Evolutionary conservation across 2,113 vertebrate genomes (phyloP).

Genomic region (Zosterops lateralis): DNA sequence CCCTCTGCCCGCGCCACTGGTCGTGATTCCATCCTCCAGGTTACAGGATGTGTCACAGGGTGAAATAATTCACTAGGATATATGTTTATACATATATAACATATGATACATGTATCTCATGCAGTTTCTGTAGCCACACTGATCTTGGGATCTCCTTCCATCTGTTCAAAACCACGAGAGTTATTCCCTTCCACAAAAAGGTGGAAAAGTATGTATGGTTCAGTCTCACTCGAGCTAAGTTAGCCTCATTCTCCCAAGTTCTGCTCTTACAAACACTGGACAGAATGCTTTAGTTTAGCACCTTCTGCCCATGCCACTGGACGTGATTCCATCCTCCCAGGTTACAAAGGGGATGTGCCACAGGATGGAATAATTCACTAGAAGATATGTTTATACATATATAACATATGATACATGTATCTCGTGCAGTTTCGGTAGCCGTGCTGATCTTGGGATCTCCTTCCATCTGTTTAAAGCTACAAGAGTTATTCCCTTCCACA

Average conservation of each 20-base stretch:
- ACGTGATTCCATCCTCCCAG: accelerated
- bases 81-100: accelerated
- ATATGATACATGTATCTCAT: too few relatives aligned
- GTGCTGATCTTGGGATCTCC: accelerated
- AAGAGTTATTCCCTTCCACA: background rate
- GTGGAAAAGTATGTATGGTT: background rate
- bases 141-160: background rate
- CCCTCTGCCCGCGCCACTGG: background rate
- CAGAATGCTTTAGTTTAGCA: background rate
- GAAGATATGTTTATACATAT: accelerated
- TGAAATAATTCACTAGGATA: background rate
- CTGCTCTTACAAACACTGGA: background rate
- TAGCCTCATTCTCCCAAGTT: background rate
- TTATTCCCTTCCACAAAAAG: background rate
- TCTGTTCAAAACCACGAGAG: background rate
- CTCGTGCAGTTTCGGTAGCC: background rate
- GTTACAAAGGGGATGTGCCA: background rate
- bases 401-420: too few relatives aligned
- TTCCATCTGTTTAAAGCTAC: background rate
- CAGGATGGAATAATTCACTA: background rate
- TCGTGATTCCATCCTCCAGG: accelerated
- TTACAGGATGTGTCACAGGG: background rate
- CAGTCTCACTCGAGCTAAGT: background rate
- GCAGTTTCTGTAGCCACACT: accelerated
- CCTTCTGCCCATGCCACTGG: background rate